Conservation (phyloP, 2,113 vertebrate genomes). For the Gavialis gangeticus region DNA sequence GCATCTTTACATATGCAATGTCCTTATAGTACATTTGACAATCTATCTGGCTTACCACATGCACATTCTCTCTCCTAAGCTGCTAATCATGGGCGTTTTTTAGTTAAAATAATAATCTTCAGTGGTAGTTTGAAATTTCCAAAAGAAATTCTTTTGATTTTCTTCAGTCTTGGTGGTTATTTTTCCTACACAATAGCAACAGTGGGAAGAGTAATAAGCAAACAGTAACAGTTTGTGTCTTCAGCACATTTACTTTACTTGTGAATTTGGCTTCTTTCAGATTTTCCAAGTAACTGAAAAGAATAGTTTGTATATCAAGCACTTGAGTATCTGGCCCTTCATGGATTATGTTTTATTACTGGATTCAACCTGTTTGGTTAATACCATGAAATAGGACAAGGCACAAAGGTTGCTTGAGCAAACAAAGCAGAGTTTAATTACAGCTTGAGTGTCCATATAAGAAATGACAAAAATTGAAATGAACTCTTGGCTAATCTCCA, state of each 20-base stretch:
- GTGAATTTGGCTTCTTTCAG: neutral
- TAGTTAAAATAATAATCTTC: neutral
- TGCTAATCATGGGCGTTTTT: neutral
- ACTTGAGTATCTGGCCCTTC: neutral
- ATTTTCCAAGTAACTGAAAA: neutral
- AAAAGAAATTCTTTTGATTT: neutral
- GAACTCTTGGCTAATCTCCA: neutral
- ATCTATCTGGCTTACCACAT: neutral
- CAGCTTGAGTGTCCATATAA: neutral
- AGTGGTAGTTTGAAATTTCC: neutral
- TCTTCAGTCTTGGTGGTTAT: neutral
- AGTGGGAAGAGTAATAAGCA: neutral
- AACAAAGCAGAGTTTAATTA: neutral
- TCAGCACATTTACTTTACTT: neutral
- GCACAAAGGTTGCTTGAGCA: conserved; percentile 5
- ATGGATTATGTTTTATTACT: neutral
- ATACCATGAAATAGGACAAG: neutral
- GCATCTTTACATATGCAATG: neutral
- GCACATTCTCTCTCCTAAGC: neutral
- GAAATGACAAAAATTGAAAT: neutral
- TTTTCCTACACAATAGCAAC: neutral
- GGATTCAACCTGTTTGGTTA: neutral
- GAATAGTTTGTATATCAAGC: neutral
- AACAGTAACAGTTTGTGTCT: neutral
- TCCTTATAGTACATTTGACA: neutral